Evolutionary conservation across 2,888 invertebrate species (phyloP), one percentile per base, ranked within the genome.

Genomic region (Dorcus parallelipipedus): DNA sequence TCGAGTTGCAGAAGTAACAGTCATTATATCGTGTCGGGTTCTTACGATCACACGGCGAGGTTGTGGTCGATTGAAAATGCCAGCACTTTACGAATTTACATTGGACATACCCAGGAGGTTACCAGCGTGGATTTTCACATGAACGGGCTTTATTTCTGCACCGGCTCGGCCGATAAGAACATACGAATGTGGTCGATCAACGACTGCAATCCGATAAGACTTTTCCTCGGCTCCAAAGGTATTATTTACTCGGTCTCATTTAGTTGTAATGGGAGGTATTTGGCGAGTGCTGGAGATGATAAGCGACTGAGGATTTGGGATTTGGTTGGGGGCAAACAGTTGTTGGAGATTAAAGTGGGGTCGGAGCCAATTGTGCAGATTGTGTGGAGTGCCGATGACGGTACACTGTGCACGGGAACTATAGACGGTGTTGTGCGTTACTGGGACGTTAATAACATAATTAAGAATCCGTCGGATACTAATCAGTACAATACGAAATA

Each of bases 111-210:
- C 54, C 85, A 90, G 73, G 92, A 95, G 80, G 89, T 97, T 20
- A 93, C 94, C 74, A 86, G 89, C 73, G 84, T 93, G n/a, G 87
- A 88, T 70, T 95, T 97, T 80, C 97, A 97, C 80, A 94, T 95
- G 0, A 97, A 95, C 78, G 89, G 91, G 66, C 86, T 88, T 68
- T 96, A 97, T 76, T 74, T 96, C 65, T 95, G 93, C 40, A 92
- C 93, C 0, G 96, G 95, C 8, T 93, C 95, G 2, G 86, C 89
- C n/a, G 97, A 97, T 80, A 89, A 89, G 73, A 90, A 90, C 41
- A 87, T 95, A 49, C 85, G 95, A 38, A 79, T 97, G 69, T 97
- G 95, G 95, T 88, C 86, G 66, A 85, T 93, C 53, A 87, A 90
- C 61, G 91, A 91, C 72, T 94, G 91, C 9, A 88, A 88, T 66